These are phyloP conservation scores for Netelia inedita DNA, from an alignment of 2,888 invertebrate genomes.

Conservation along the genomic window DNA sequence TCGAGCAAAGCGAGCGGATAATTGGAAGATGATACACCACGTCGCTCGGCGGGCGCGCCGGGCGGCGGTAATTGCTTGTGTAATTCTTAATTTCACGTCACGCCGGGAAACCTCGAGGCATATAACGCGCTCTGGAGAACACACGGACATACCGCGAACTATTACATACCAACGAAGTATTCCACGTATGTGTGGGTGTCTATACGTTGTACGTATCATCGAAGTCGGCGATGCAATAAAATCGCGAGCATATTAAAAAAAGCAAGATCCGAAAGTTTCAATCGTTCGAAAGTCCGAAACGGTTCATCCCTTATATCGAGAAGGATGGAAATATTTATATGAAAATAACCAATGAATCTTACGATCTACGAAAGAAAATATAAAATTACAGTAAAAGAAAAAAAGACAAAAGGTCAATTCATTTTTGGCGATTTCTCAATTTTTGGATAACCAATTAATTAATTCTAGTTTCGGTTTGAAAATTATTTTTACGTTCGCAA, in stretches of 20 bases:
- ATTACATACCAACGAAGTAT: constrained; percentile 38
- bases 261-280: background rate
- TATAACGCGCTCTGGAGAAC: constrained; percentile 59
- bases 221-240: background rate
- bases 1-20: constrained; percentile 76
- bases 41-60: constrained; percentile 79
- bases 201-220: background rate
- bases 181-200: background rate
- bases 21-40: constrained; percentile 83
- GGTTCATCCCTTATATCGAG: background rate
- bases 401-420: no score
- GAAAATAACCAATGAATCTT: no score
- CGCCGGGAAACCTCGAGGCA: constrained; percentile 78
- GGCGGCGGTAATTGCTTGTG: constrained; percentile 82
- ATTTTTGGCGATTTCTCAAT: no score
- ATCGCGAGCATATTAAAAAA: background rate
- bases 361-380: no score
- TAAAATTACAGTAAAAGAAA: no score
- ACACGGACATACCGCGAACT: constrained; percentile 40
- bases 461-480: no score
- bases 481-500: no score
- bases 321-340: no score
- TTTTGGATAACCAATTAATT: no score
- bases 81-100: constrained; percentile 84
- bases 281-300: background rate